Conservation (phyloP, 2,113 vertebrate species). For the Campylomormyrus numenius region DNA sequence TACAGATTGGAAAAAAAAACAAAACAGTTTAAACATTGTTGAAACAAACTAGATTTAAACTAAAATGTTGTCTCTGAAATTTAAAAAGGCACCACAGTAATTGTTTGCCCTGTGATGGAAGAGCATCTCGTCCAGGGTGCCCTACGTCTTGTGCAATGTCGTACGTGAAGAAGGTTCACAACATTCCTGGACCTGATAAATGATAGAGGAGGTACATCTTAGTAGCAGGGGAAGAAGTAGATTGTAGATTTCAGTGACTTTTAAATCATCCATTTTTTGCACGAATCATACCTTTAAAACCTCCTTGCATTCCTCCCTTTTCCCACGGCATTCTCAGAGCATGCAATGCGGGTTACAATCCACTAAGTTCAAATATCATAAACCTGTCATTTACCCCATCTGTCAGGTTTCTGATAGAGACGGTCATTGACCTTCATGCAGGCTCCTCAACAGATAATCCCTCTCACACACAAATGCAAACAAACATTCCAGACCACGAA, state of each 20-base stretch:
- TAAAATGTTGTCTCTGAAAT: not conserved
- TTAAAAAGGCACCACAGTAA: not conserved
- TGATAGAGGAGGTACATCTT: not conserved
- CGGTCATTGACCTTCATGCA: not conserved
- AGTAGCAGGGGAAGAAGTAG: not conserved
- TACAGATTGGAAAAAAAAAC: not conserved
- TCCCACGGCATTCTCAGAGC: not conserved
- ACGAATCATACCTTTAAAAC: not conserved
- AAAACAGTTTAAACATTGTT: not conserved
- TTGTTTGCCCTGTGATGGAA: not conserved
- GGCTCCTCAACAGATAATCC: not conserved
- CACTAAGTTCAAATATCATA: not conserved
- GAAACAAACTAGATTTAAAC: not conserved
- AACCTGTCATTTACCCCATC: not conserved
- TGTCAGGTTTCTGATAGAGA: not conserved
- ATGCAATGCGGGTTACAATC: not conserved
- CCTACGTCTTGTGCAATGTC: not conserved
- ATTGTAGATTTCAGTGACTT: not conserved
- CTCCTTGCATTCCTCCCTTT: not conserved
- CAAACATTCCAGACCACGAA: not conserved
- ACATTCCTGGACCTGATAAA: not conserved
- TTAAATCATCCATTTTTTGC: not conserved
- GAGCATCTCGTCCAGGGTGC: not conserved
- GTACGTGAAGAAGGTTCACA: not conserved
- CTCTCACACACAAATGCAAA: not conserved